Base-by-base conservation (phyloP, 92 coral and sea anemone species). In the Parazoanthus swiftii region DNA sequence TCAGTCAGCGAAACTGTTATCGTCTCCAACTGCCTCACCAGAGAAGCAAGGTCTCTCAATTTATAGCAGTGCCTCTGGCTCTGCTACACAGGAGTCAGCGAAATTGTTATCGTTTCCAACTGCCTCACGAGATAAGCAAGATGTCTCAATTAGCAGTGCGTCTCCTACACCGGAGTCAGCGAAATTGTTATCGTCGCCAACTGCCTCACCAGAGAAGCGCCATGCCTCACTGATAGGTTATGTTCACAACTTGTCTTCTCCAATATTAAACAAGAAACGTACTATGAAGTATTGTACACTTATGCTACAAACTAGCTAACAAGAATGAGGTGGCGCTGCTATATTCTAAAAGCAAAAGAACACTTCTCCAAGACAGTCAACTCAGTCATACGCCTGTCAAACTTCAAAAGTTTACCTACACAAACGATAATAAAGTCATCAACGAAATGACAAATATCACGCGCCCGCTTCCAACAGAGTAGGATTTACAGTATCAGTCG, bases 381-480 rank as follows among this genome's bases (percentile, higher is more conserved):
- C 16, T 56, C 21, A 11, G 65, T 11, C 16, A 16, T 3, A 56
- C 65, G 21, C 63, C 82, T 33, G 14, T 79, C 15, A 79, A 79
- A 21, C 20, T 79, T 10, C 16, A 44, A 43, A 79, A 79, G n/a
- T 79, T 79, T 79, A 79, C 82, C 21, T 38, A 79, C 82, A 79
- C 82, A 39, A 37, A 79, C 54, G 82, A 79, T 21, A n/a, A 43
- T 10, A 79, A 79, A 79, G 16, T 79, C 54, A 38, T 79, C 82
- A 79, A 79, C 56, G 82, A 79, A 59, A 79, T 79, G 82, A 79
- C 82, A 21, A 79, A 79, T 33, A 79, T 79, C 56, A 79, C 82
- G 13, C 16, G 33, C 3, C 82, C 82, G 54, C n/a, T 43, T 15
- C 82, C 11, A 33, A 79, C 54, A 23, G 82, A 79, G n/a, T 79